Base-by-base conservation (phyloP, 1,140 invertebrate species). In the Metaphire vulgaris region DNA sequence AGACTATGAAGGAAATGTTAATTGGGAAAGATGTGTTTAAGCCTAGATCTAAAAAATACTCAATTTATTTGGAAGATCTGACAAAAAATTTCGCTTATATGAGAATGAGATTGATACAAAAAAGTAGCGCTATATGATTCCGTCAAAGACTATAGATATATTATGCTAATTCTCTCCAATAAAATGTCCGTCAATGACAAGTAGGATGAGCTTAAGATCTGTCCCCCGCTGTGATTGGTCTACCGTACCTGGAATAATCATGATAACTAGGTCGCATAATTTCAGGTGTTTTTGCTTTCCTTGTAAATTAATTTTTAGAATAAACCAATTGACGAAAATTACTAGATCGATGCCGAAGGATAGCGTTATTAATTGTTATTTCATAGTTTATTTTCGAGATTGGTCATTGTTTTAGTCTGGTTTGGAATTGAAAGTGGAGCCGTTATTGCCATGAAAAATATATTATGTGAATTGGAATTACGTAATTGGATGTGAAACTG, bases 261-360 rank as follows among this genome's bases (percentile, higher is more conserved):
- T 56, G 41, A 56, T 56, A 56, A 56, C 41, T 56, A 56, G 41
- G 41, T 6, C 41, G 21, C 21, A 56, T n/a, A 56, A 12, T 56
- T 56, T 56, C 41, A 56, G 41, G 41, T 56, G 41, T 56, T 56
- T 56, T 56, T 6, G 21, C 6, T 56, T 12, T 56, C 21, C 21
- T 56, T 56, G 41, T 56, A 56, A 56, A 56, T 56, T 56, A 56
- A 56, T 56, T 56, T n/a, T n/a, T n/a, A n/a, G n/a, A n/a, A n/a
- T n/a, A n/a, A n/a, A n/a, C n/a, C n/a, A n/a, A 56, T 12, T 12
- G 21, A 56, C 21, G 21, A 56, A 12, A 56, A 56, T 56, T 56
- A 56, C 41, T 21, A 56, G 41, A 56, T 56, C 41, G 41, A 56
- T 6, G 41, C 6, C 41, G 41, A n/a, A 21, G 6, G 21, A 56